Conservation (phyloP, 2,113 vertebrate species). For the Melanotaenia duboulayi region DNA sequence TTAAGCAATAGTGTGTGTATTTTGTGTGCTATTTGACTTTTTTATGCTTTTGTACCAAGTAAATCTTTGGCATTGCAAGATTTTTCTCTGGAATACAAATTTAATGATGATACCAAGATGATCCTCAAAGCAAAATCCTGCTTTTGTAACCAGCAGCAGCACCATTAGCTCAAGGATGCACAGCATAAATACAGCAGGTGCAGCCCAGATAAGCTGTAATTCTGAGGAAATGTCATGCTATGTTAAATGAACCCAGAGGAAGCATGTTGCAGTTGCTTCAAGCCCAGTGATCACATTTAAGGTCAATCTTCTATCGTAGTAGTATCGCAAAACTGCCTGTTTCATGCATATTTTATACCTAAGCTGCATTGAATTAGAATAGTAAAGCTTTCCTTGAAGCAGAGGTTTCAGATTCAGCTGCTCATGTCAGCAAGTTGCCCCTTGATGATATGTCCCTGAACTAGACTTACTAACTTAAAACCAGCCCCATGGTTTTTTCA, state of each 20-base stretch:
- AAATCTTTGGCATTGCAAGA: no score
- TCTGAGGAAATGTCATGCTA: not conserved
- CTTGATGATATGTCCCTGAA: slow-evolving; percentile 2
- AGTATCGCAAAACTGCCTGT: not conserved
- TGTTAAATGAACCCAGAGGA: not conserved
- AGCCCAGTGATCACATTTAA: not conserved
- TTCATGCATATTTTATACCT: not conserved
- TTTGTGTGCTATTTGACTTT: no score
- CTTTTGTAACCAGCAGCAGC: slow-evolving; percentile 9
- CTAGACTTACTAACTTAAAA: not conserved
- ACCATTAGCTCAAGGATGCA: not conserved
- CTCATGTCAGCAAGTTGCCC: not conserved
- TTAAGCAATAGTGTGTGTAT: no score
- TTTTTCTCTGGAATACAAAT: no score
- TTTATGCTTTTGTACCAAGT: no score
- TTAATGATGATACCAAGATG: not conserved
- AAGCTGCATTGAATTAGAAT: not conserved
- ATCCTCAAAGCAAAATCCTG: slow-evolving; percentile 3
- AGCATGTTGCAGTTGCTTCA: not conserved
- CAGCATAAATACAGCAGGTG: not conserved
- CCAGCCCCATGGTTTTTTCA: slow-evolving; percentile 1
- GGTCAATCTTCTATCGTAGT: not conserved
- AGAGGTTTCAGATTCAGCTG: slow-evolving; percentile 10
- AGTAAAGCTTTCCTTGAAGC: not conserved
- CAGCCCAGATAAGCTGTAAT: not conserved